phyloP scores from a whole-genome alignment of 1,140 invertebrate genomes.

The Littorina saxatilis region DNA sequence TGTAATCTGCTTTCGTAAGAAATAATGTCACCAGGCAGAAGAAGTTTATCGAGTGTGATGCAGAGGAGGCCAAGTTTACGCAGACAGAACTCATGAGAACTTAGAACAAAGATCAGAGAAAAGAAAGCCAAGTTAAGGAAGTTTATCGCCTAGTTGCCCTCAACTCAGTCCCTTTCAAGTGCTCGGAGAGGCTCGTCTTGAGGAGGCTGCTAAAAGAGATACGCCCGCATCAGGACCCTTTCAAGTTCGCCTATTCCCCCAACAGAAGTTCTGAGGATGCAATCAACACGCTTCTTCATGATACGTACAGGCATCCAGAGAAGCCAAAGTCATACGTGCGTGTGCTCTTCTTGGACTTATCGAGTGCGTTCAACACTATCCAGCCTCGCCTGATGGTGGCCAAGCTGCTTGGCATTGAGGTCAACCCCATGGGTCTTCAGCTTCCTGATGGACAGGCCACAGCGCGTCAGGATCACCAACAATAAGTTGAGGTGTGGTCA shows the following conservation, averaged over 20 bases:
- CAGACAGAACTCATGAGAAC: too few species aligned
- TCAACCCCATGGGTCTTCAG: slow-evolving; percentile 8
- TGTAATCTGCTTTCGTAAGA: too few species aligned
- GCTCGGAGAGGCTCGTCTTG: slow-evolving; percentile 2
- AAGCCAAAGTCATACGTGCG: slow-evolving; percentile 6
- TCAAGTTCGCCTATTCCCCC: too few species aligned
- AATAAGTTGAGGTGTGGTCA: background rate
- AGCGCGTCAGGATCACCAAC: background rate
- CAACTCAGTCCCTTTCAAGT: background rate
- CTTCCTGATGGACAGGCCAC: background rate
- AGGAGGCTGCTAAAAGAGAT: background rate
- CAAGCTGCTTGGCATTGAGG: background rate
- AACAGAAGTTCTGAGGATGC: slow-evolving; percentile 14
- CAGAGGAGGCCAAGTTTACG: too few species aligned
- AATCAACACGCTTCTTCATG: background rate
- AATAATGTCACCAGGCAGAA: too few species aligned
- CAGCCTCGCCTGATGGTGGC: slow-evolving; percentile 21
- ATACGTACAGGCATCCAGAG: background rate
- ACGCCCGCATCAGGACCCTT: too few species aligned
- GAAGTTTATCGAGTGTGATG: too few species aligned
- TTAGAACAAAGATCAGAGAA: too few species aligned
- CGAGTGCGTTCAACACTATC: slow-evolving; percentile 13
- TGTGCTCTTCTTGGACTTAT: background rate
- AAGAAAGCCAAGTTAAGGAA: too few species aligned
- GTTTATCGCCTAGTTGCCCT: background rate